phyloP scores from a whole-genome alignment of 2,797 vertebrate species.

The Semaprochilodus insignis region DNA sequence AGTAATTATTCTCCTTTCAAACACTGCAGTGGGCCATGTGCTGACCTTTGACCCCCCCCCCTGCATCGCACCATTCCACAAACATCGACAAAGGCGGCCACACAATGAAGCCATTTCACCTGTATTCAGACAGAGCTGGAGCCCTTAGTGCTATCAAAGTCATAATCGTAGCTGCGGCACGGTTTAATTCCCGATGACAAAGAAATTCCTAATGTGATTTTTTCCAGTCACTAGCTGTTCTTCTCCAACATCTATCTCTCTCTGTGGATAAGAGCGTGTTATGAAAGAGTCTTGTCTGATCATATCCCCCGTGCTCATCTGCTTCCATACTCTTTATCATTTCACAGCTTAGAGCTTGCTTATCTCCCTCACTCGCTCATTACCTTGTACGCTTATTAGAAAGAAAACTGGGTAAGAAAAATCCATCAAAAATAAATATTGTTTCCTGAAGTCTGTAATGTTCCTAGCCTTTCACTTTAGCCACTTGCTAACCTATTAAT shows the following conservation, averaged over 20 bases:
- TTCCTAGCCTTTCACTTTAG: too few relatives aligned
- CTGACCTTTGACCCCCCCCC: not conserved
- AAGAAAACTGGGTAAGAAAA: not conserved
- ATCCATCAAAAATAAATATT: not conserved
- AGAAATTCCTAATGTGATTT: not conserved
- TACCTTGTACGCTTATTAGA: conserved; percentile 1
- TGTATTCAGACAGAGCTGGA: not conserved
- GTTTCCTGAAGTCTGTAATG: too few relatives aligned
- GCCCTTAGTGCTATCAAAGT: not conserved
- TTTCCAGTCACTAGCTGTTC: not conserved
- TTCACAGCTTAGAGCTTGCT: not conserved
- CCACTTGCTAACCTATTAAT: too few relatives aligned
- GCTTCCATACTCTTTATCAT: conserved; percentile 14
- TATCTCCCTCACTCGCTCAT: conserved; percentile 4
- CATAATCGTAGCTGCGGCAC: not conserved
- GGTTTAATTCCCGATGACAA: not conserved
- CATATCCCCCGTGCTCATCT: not conserved
- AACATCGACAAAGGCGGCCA: not conserved
- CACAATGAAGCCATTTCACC: not conserved
- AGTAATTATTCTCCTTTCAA: not conserved
- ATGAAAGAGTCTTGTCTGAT: conserved; percentile 5
- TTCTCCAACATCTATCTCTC: not conserved
- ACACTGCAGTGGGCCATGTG: not conserved
- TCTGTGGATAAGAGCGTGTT: not conserved
- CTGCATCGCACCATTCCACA: not conserved